Base-by-base conservation (phyloP, 2,888 invertebrate genomes). In the Harmothoe impar region DNA sequence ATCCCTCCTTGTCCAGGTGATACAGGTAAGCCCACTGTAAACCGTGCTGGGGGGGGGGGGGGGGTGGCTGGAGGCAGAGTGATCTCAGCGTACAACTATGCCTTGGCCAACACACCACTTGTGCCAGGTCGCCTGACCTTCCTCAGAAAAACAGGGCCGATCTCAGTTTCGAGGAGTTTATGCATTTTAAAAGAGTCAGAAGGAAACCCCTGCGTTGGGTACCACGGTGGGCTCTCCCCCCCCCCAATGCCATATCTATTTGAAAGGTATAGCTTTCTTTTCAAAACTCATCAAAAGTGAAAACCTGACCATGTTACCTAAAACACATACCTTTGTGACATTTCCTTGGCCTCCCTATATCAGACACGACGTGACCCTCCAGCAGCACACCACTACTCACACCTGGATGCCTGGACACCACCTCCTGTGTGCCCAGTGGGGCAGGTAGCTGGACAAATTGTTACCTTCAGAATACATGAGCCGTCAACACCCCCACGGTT, bases 51-150 rank as follows among this genome's bases (percentile, higher is more conserved):
- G 62, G 15, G 7, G 62, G 62, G 62, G 62, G 20, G 62, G 62
- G 62, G 62, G 62, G 62, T 62, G 62, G 62, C 62, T 62, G 62
- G 15, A 72, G 72, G 29, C 72, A 15, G 72, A 72, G 72, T 72
- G 72, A 72, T 29, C 72, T 72, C 72, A 72, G 29, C 31, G 5
- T 29, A 15, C 72, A 72, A 72, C 72, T 72, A 72, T 72, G 72
- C 72, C 1, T 23, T 25, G n/a, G 29, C 25, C 43, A 43, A 43
- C 3, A 7, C 5, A 43, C 43, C 3, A 43, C 3, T 10, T 43
- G 43, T 43, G 3, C 43, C 43, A 43, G 43, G 43, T 10, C 43
- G 10, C 43, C 43, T 43, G 43, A 43, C 3, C 43, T 43, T 43
- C 5, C 43, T 10, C 5, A 43, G 10, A n/a, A n/a, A n/a, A n/a